phyloP scores from a whole-genome alignment of 2,888 invertebrate species.

The Sialis lutaria region DNA sequence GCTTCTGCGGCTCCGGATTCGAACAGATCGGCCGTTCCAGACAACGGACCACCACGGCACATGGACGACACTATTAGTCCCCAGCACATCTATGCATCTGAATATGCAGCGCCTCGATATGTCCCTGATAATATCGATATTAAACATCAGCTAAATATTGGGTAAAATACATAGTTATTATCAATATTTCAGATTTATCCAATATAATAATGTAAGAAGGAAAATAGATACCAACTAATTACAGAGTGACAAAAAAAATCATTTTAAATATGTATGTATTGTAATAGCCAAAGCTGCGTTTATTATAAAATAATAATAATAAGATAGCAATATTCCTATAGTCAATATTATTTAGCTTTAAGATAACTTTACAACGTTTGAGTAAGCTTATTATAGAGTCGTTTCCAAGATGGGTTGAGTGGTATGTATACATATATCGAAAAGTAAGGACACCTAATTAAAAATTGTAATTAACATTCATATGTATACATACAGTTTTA shows the following conservation, averaged over 20 bases:
- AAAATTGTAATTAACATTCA: too few relatives aligned
- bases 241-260: neutral
- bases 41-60: conserved; percentile 31
- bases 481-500: too few relatives aligned
- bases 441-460: too few relatives aligned
- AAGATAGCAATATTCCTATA: too few relatives aligned
- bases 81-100: conserved; percentile 33
- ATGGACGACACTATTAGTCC: conserved; percentile 45
- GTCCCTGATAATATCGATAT: conserved; percentile 37
- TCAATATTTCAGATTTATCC: neutral
- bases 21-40: conserved; percentile 31
- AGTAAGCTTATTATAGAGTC: too few relatives aligned
- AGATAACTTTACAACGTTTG: too few relatives aligned
- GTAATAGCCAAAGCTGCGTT: too few relatives aligned
- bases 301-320: too few relatives aligned
- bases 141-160: conserved; percentile 41
- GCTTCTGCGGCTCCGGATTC: conserved; percentile 30
- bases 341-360: too few relatives aligned
- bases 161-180: conserved; percentile 28
- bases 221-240: neutral
- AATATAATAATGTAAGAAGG: neutral
- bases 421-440: too few relatives aligned
- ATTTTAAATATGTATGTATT: neutral
- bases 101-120: conserved; percentile 31
- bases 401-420: too few relatives aligned